Base-by-base conservation (phyloP, 2,888 invertebrate genomes). In the Andrena haemorrhoa region DNA sequence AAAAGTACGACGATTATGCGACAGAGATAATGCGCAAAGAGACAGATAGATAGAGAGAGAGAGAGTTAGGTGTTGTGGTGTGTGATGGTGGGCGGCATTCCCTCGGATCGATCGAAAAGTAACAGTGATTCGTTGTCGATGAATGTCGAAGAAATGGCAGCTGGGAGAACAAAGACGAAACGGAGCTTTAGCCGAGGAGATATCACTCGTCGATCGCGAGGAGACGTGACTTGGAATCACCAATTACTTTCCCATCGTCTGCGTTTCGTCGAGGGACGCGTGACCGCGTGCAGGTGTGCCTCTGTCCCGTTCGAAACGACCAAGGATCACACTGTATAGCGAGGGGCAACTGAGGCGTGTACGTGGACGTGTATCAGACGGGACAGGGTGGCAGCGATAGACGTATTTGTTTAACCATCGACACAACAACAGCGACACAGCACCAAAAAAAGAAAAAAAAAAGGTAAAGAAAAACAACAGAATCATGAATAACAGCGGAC, bases 371-470 rank as follows among this genome's bases (percentile, higher is more conserved):
- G 53, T 69, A 53, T 47, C 60, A 53, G 53, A 65, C 65, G 68
- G 65, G 60, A 72, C 68, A 63, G 49, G 51, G 69, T 68, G 68
- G 71, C 75, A 58, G 73, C 73, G 73, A 68, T 74, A 77, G 53
- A 82, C 71, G 74, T 53, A 81, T 26, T 84, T 26, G 63, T 86
- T 86, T 81, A 83, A 86, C 74, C 86, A 88, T 86, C 86, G 88
- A 88, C 79, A 85, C 86, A 86, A 75, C 82, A 86, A 85, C 85
- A 88, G 79, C 88, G 84, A 81, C 81, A 86, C 88, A 88, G 78
- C 83, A 80, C 72, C 66, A 84, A 84, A 87, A 56, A 12, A 75
- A 77, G 51, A 68, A 69, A 16, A 41, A 41, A 41, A 41, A 41
- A 2, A 35, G 41, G 41, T 41, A 41, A 41, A 41, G 41, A 41